A percentile compares a stretch with the other conserved stretches of the same genome.
phyloP scores from a whole-genome alignment of 1,140 invertebrate genomes.

The Drosophila jambulina region DNA sequence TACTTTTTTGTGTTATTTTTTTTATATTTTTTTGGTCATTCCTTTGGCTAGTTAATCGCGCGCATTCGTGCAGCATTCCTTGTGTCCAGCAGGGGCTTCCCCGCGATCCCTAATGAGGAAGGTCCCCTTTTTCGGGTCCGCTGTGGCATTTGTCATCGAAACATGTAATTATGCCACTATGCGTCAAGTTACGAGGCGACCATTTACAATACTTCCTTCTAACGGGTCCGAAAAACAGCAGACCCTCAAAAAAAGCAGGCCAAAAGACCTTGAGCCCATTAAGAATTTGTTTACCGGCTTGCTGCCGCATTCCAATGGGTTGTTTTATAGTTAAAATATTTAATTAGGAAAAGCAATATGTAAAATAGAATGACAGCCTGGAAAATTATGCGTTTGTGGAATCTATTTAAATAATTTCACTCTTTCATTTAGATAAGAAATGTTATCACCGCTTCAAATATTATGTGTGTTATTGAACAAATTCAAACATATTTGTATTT shows the following conservation, averaged over 20 bases:
- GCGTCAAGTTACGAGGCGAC: conserved; percentile 49
- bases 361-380: not conserved
- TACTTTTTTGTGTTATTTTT: not conserved
- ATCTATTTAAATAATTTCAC: not conserved
- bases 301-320: conserved; percentile 8
- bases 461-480: not conserved
- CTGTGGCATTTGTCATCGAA: conserved; percentile 70
- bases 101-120: conserved; percentile 41
- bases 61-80: conserved; percentile 80
- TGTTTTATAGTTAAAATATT: not conserved
- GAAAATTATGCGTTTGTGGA: not conserved
- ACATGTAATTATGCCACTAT: conserved; percentile 83
- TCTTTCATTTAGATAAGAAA: not conserved
- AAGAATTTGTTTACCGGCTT: conserved; percentile 21
- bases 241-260: no score
- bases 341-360: conserved; percentile 6
- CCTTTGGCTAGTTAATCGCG: conserved; percentile 70
- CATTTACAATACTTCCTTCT: conserved; percentile 47
- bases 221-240: conserved; percentile 10
- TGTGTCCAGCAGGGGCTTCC: conserved; percentile 25
- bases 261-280: conserved; percentile 16
- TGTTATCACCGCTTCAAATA: not conserved
- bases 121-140: conserved; percentile 14
- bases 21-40: conserved; percentile 67
- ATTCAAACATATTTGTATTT: not conserved